Conservation (phyloP, 2,113 vertebrate species). For the Piprites chloris region DNA sequence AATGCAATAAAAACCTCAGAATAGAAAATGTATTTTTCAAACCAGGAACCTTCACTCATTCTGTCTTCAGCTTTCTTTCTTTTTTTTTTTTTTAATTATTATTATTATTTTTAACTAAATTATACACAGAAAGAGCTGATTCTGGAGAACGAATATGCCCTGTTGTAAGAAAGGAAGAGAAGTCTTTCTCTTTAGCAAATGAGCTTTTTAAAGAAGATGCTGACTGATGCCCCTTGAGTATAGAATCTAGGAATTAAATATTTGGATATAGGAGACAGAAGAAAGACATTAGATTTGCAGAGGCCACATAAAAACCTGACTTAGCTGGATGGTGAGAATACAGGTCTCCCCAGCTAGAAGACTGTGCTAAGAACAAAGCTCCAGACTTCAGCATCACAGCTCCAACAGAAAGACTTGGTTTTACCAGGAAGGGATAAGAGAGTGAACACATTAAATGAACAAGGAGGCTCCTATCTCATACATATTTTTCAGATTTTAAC, state of each 20-base stretch:
- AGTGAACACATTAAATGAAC: neutral
- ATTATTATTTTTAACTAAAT: neutral
- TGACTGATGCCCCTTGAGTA: neutral
- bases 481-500: conserved; percentile 16
- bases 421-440: neutral
- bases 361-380: neutral
- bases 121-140: neutral
- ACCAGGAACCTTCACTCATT: neutral
- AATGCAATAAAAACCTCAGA: neutral
- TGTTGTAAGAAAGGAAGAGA: neutral
- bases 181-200: neutral
- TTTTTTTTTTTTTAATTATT: neutral
- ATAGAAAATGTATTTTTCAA: neutral
- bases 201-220: neutral
- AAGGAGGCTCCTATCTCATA: neutral
- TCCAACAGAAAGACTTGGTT: neutral
- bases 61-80: neutral
- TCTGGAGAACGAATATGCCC: neutral
- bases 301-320: neutral
- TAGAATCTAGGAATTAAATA: neutral
- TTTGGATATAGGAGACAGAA: neutral
- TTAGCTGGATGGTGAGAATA: neutral
- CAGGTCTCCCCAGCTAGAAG: neutral
- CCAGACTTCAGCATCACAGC: neutral
- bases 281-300: neutral